These are phyloP conservation scores for Aptenodytes forsteri DNA, from an alignment of 2,113 vertebrate species.

Conservation along the genomic window DNA sequence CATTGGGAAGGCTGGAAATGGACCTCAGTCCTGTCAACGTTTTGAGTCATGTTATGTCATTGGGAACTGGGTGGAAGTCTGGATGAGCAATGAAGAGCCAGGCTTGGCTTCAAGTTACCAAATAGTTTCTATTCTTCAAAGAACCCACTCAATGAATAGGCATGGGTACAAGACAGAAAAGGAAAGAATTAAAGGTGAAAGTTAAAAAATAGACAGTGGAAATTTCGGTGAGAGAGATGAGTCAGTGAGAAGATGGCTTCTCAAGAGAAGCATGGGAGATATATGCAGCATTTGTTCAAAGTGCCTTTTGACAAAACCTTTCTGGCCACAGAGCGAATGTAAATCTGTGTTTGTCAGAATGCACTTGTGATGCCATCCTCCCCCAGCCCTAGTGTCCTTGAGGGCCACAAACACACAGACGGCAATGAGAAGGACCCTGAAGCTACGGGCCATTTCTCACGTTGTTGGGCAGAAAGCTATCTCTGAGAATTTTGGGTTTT, in stretches of 20 bases:
- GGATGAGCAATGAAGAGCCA: not conserved
- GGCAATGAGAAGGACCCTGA: not conserved
- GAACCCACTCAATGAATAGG: not conserved
- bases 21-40: not conserved
- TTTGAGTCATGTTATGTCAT: accelerated
- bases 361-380: not conserved
- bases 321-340: not conserved
- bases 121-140: not conserved
- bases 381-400: not conserved
- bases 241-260: not conserved
- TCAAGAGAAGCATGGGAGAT: not conserved
- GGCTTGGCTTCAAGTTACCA: not conserved
- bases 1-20: not conserved
- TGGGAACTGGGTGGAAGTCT: not conserved
- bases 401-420: not conserved
- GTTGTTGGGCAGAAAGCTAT: not conserved
- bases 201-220: not conserved
- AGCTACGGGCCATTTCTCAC: not conserved
- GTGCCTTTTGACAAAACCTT: not conserved
- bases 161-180: not conserved
- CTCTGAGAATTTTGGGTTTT: not conserved
- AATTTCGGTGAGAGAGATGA: not conserved
- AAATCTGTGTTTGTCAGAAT: not conserved
- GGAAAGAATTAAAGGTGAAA: not conserved
- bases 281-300: accelerated